A percentile compares a stretch with the other conserved stretches of the same genome.
Evolutionary conservation across 2,113 vertebrate genomes (phyloP).

Genomic region (Centropristis striata): DNA sequence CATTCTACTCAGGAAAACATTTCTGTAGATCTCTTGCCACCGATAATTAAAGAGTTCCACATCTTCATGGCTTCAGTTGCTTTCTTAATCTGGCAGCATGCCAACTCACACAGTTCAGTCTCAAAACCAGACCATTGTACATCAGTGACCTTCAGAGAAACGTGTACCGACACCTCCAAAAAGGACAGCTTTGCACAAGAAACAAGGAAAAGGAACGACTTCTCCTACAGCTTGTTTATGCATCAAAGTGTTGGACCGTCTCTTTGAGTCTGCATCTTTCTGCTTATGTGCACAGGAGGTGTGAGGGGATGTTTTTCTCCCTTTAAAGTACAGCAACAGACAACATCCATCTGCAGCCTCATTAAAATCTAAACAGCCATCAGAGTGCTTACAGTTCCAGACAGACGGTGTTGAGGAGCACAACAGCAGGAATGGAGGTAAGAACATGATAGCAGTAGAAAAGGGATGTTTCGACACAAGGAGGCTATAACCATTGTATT

Average conservation of each 20-base stretch:
- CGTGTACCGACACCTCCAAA: not conserved
- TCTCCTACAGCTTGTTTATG: not conserved
- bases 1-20: not conserved
- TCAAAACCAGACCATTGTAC: not conserved
- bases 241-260: not conserved
- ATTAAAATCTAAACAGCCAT: not conserved
- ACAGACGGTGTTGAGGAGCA: not conserved
- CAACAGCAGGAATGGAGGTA: not conserved
- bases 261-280: not conserved
- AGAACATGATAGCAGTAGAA: not conserved
- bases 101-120: not conserved
- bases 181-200: not conserved
- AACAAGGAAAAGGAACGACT: not conserved
- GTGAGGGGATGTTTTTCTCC: not conserved
- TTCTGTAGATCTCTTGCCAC: not conserved
- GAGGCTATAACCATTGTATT: not conserved
- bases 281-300: not conserved
- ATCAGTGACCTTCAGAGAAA: not conserved
- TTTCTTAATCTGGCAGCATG: constrained; percentile 1
- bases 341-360: constrained; percentile 7
- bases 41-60: constrained; percentile 6
- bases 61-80: not conserved
- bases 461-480: not conserved
- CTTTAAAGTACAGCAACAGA: not conserved
- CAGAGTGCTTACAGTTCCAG: not conserved